Base-by-base conservation (phyloP, 2,888 invertebrate genomes). In the Charanyca ferruginea region DNA sequence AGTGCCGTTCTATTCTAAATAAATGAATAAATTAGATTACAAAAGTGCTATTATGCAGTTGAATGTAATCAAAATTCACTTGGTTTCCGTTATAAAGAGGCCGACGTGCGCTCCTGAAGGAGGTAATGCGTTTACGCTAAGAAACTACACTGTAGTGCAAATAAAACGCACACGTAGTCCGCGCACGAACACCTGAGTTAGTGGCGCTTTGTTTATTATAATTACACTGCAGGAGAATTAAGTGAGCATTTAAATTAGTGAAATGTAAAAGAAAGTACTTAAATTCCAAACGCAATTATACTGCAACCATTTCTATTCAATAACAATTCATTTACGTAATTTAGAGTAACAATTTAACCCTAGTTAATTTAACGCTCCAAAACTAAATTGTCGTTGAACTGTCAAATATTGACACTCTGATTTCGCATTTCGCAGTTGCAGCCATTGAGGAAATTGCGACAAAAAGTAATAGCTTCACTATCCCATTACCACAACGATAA, bases 121-220 rank as follows among this genome's bases (percentile, higher is more conserved):
- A 83, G 71, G 80, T 77, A 79, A 80, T 79, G 78, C 70, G 66
- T 85, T 82, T 73, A 79, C 71, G 74, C 76, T 83, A 85, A 83
- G 85, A 79, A 83, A 89, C 80, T 76, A 53, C 75, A 81, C 28
- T 85, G 84, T 84, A 84, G 77, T 79, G 87, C 86, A 86, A 87
- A 89, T 88, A 87, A 89, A 90, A 77, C 80, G 87, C 84, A 86
- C 83, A 80, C 85, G 84, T 77, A 90, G 86, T 90, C 90, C 72
- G 81, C 75, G 90, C 92, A 91, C 93, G 91, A 86, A 87, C 91
- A 90, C 91, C 91, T 93, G 91, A 93, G 82, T 93, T 93, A 93
- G 84, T 88, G 83, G 84, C 79, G 80, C 84, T 83, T 84, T 85
- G 84, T 88, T 89, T 87, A 88, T 88, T 84, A 77, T 84, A 84